Evolutionary conservation across 2,113 vertebrate species (phyloP), one percentile per base, ranked within the genome.

Genomic region (Sporophila hypoxantha): DNA sequence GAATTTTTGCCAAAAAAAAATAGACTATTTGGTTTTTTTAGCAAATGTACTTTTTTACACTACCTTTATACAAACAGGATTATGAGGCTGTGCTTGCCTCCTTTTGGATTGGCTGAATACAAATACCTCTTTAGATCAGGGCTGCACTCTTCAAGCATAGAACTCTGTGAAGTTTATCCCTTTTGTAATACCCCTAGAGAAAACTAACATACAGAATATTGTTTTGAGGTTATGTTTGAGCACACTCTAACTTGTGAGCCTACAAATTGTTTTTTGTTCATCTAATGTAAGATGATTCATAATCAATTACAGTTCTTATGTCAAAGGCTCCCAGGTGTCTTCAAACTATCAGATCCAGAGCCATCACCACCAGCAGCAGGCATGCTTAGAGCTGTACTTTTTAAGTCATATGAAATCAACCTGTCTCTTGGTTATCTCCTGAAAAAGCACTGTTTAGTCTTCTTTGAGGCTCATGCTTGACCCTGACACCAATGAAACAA

Each of bases 261-360:
- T 90, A 49, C 69, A 90, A 82, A 84, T 36, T 78, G 50, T 6
- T 85, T 93, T 86, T 93, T 84, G 64, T 55, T 91, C 66, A 62
- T 93, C 66, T 94, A 83, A 79, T 42, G 21, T 44, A 89, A 89
- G 75, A 90, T 87, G 59, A 95, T 94, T 94, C 84, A 71, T 74
- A 78, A 92, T 89, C 64, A 90, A 25, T 80, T 87, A 32, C 7
- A 10, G 30, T 73, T 93, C 59, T 91, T 42, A 68, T 52, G 67
- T 71, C 71, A 94, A 94, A 89, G 57, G 67, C 47, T 90, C 59
- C 13, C 0, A 0, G 8, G 60, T 64, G 17, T 49, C 76, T 85
- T 80, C 44, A 80, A 82, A 49, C 68, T 56, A n/a, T 42, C 37
- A 80, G 60, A 89, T 53, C 32, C 87, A 53, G 68, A 85, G 27